Conservation (phyloP, 2,113 vertebrate species). For the Pimephales promelas region DNA sequence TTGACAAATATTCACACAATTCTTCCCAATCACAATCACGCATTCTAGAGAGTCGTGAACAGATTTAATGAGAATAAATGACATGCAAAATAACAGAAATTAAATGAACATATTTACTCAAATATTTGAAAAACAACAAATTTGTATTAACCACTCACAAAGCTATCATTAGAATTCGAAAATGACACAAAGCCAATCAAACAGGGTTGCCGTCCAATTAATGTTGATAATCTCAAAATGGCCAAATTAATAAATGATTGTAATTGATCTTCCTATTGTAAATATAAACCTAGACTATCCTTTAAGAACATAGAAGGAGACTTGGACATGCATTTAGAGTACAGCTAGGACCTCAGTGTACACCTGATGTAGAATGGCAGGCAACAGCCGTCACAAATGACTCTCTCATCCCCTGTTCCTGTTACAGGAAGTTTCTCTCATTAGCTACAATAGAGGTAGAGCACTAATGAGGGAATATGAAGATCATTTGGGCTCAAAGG, state of each 20-base stretch:
- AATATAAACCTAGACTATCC: not conserved
- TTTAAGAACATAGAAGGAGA: slow-evolving; percentile 1
- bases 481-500: not conserved
- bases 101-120: not conserved
- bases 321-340: not conserved
- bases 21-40: not conserved
- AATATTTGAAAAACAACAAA: not conserved
- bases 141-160: not conserved
- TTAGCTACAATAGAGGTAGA: not conserved
- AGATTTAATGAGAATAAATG: too few relatives aligned
- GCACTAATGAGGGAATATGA: slow-evolving; percentile 20
- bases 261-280: not conserved
- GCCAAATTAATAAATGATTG: not conserved
- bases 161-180: not conserved
- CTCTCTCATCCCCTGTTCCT: not conserved
- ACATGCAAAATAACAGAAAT: not conserved
- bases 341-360: not conserved
- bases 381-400: not conserved
- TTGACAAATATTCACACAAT: not conserved
- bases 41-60: too few relatives aligned
- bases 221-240: not conserved
- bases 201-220: not conserved
- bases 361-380: not conserved
- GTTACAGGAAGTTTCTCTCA: not conserved
- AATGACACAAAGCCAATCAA: not conserved